phyloP scores from a whole-genome alignment of 2,888 invertebrate species.

The Eupithecia tripunctaria region DNA sequence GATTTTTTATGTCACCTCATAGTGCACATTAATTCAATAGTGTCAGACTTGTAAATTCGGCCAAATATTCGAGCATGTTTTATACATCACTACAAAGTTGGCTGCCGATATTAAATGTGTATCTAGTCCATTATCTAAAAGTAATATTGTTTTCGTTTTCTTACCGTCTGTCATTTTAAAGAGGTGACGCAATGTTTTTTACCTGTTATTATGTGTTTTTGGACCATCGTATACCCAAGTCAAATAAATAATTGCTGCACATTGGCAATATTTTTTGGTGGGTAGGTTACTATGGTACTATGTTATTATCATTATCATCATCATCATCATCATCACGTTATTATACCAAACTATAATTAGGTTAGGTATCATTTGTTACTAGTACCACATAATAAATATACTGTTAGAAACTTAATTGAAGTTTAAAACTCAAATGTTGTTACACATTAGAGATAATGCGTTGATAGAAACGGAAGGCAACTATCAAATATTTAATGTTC shows the following conservation, averaged over 20 bases:
- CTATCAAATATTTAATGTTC: conserved; percentile 64
- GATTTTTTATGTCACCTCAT: conserved; percentile 2
- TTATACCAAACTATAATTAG: too few relatives aligned
- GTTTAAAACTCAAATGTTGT: conserved; percentile 2
- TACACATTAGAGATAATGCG: background rate
- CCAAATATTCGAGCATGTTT: conserved; percentile 35
- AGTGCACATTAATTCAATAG: conserved; percentile 10
- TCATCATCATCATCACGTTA: too few relatives aligned
- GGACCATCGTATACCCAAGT: background rate
- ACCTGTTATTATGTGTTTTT: background rate
- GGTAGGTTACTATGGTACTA: too few relatives aligned
- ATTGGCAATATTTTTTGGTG: background rate
- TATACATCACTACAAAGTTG: conserved; percentile 34
- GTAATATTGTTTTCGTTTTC: conserved; percentile 40
- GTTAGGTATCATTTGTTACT: too few relatives aligned
- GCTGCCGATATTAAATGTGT: conserved; percentile 33
- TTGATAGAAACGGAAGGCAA: conserved; percentile 50
- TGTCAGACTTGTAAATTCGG: conserved; percentile 26
- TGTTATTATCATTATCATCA: too few relatives aligned
- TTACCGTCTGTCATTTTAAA: conserved; percentile 7
- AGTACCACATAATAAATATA: too few relatives aligned
- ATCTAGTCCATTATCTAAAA: conserved; percentile 42
- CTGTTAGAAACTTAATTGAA: too few relatives aligned
- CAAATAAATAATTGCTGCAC: background rate
- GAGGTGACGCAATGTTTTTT: conserved; percentile 5